Evolutionary conservation across 2,888 invertebrate genomes (phyloP).

Genomic region (Rhagonycha fulva): DNA sequence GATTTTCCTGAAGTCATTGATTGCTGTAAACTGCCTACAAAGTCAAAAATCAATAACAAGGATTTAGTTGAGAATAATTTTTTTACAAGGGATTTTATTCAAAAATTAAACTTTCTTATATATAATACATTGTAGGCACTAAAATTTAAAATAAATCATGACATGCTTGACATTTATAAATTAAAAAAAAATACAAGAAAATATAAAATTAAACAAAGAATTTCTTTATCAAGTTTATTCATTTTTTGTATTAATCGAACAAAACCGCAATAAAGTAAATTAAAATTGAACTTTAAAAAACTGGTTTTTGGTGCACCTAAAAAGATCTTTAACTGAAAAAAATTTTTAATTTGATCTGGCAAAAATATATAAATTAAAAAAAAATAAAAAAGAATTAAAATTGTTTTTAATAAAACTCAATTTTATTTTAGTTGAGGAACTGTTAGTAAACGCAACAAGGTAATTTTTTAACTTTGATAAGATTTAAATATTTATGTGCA

Average conservation of each 20-base stretch:
- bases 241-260: background rate
- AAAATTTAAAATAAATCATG: too few species aligned
- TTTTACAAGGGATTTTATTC: too few species aligned
- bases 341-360: background rate
- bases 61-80: too few species aligned
- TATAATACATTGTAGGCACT: too few species aligned
- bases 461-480: background rate
- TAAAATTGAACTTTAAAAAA: background rate
- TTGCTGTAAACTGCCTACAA: too few species aligned
- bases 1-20: too few species aligned
- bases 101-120: too few species aligned
- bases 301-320: background rate
- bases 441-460: background rate
- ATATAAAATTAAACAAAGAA: background rate
- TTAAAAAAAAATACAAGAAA: too few species aligned
- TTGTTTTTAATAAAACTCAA: background rate
- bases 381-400: background rate
- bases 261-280: background rate
- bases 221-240: background rate
- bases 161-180: too few species aligned
- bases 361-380: too few species aligned
- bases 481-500: background rate
- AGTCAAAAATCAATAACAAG: too few species aligned
- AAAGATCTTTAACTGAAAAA: background rate
- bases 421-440: background rate